A percentile compares a stretch with the other conserved stretches of the same genome.
phyloP scores from a whole-genome alignment of 2,888 invertebrate species.

The Ophion obscuratus region DNA sequence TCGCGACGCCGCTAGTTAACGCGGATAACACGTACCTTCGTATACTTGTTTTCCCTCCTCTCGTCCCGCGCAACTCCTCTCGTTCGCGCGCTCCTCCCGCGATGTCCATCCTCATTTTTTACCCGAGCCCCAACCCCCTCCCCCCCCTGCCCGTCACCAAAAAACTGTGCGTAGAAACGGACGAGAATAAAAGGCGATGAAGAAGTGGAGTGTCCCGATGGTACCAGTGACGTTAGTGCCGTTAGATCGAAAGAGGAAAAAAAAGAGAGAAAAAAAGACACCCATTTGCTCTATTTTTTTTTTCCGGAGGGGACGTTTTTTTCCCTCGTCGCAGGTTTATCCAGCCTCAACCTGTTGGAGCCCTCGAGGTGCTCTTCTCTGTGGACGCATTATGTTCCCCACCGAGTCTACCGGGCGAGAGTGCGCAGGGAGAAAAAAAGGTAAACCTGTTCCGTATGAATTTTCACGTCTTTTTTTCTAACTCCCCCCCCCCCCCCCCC shows the following conservation, averaged over 20 bases:
- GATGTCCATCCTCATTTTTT: conserved; percentile 45
- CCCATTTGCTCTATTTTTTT: conserved; percentile 27
- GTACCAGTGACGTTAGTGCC: conserved; percentile 18
- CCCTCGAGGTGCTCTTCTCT: conserved; percentile 14
- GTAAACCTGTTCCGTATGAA: conserved; percentile 45
- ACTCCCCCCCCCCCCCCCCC: neutral
- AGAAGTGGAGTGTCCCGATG: conserved; percentile 9
- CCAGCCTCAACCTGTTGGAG: conserved; percentile 55
- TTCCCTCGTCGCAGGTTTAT: conserved; percentile 4
- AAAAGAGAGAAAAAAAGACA: conserved; percentile 15
- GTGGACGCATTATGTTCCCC: neutral
- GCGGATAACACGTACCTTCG: conserved; percentile 66
- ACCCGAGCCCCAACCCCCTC: neutral
- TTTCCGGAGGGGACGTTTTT: conserved; percentile 9
- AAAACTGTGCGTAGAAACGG: neutral
- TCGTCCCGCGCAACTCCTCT: neutral
- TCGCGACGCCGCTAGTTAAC: conserved; percentile 75
- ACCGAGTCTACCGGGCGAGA: neutral
- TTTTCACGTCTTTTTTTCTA: conserved; percentile 35
- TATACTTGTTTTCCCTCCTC: conserved; percentile 48
- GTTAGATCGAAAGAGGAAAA: conserved; percentile 13
- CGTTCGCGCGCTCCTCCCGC: neutral
- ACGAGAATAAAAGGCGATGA: conserved; percentile 2
- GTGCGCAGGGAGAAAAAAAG: conserved; percentile 25
- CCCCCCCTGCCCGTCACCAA: neutral